phyloP scores from a whole-genome alignment of 92 coral and sea anemone species.

The Pocillopora meandrina region DNA sequence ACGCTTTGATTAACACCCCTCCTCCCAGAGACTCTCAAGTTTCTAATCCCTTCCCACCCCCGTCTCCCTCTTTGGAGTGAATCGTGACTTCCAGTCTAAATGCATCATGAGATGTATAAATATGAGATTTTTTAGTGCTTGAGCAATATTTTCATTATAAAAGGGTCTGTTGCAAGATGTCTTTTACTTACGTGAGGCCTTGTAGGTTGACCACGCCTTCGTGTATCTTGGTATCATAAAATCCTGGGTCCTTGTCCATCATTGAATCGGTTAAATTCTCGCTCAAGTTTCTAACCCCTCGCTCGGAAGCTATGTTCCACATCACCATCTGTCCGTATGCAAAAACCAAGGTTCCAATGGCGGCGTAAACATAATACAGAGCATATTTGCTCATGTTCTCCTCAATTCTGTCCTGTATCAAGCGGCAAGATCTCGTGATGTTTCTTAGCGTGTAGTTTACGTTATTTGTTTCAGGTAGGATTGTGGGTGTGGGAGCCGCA shows the following conservation, averaged over 20 bases:
- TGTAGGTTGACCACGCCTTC: constrained; percentile 38
- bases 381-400: constrained; percentile 81
- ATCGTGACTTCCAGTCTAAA: too few species aligned
- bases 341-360: constrained; percentile 81
- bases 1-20: too few species aligned
- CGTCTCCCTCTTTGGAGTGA: too few species aligned
- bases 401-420: constrained; percentile 55
- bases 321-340: constrained; percentile 89
- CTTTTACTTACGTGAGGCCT: constrained; percentile 40
- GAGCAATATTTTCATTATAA: too few species aligned
- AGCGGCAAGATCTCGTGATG: constrained; percentile 46
- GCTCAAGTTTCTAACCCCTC: constrained; percentile 56
- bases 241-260: constrained; percentile 57
- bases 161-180: too few species aligned
- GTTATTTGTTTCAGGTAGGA: constrained; percentile 31
- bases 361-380: constrained; percentile 79
- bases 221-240: constrained; percentile 55
- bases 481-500: constrained; percentile 10
- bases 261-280: constrained; percentile 43
- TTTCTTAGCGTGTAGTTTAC: constrained; percentile 45
- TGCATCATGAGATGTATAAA: too few species aligned
- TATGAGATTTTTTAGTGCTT: too few species aligned
- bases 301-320: constrained; percentile 86
- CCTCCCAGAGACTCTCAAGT: too few species aligned
- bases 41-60: too few species aligned